Evolutionary conservation across 2,797 vertebrate genomes (phyloP).

Genomic region (Lithobates sylvaticus): DNA sequence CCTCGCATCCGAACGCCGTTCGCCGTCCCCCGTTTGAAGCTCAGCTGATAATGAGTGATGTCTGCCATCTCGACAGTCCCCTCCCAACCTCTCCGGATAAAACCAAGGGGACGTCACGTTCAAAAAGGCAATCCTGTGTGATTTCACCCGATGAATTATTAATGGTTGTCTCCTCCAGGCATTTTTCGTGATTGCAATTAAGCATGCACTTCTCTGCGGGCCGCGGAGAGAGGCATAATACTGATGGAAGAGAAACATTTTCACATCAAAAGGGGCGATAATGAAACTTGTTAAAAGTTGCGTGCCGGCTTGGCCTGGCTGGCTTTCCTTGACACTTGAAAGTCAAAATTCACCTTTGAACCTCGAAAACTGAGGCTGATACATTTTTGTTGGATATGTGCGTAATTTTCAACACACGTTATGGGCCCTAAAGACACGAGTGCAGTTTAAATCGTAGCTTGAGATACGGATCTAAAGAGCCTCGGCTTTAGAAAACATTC

Average conservation of each 20-base stretch:
- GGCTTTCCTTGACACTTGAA: background rate
- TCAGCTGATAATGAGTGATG: constrained; percentile 1
- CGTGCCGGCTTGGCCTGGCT: background rate
- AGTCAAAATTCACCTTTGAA: background rate
- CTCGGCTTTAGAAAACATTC: background rate
- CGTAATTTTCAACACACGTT: background rate
- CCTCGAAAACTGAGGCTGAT: background rate
- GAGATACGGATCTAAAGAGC: background rate
- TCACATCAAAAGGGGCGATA: constrained; percentile 28
- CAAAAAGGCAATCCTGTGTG: constrained; percentile 7
- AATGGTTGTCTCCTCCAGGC: constrained; percentile 50
- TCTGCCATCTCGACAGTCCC: constrained; percentile 13
- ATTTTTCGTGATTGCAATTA: constrained; percentile 58
- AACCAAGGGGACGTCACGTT: constrained; percentile 10
- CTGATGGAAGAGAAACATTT: constrained; percentile 22
- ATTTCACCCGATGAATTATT: constrained; percentile 59
- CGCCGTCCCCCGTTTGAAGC: background rate
- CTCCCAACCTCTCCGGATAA: background rate
- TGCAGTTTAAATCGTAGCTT: background rate
- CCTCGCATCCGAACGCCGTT: background rate
- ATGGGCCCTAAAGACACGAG: background rate
- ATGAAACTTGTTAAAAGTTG: constrained; percentile 21
- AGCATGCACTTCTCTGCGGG: constrained; percentile 23
- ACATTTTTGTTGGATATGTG: background rate
- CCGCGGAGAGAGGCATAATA: constrained; percentile 40